phyloP scores from a whole-genome alignment of 2,113 vertebrate genomes.

The Neomonachus schauinslandi region DNA sequence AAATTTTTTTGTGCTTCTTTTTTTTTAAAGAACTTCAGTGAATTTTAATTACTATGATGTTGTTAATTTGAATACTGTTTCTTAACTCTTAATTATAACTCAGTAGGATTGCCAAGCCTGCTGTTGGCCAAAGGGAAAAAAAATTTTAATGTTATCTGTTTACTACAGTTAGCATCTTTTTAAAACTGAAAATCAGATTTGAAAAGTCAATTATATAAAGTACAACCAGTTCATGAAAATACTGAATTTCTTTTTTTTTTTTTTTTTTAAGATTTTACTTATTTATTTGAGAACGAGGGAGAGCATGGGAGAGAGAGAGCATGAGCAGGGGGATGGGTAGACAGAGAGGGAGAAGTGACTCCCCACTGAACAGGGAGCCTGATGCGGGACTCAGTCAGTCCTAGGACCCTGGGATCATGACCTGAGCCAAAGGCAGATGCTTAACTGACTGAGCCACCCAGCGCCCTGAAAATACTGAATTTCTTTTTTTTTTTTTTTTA shows the following conservation, averaged over 20 bases:
- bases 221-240: slow-evolving; percentile 29
- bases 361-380: not conserved
- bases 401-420: not conserved
- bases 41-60: not conserved
- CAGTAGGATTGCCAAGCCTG: not conserved
- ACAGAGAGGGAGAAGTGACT: not conserved
- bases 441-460: not conserved
- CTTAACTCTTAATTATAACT: slow-evolving; percentile 26
- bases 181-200: slow-evolving; percentile 39
- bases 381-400: not conserved
- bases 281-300: not conserved
- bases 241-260: not conserved
- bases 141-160: not conserved
- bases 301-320: not conserved
- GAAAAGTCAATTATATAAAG: slow-evolving; percentile 44
- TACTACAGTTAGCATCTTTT: slow-evolving; percentile 6
- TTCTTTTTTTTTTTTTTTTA: not conserved
- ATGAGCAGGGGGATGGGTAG: not conserved
- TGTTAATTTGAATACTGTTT: slow-evolving; percentile 44
- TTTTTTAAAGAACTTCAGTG: slow-evolving; percentile 12
- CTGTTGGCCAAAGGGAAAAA: not conserved
- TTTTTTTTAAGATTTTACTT: not conserved
- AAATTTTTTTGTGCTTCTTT: not conserved
- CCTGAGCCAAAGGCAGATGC: not conserved
- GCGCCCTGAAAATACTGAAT: slow-evolving; percentile 25